Base-by-base conservation (phyloP, 2,888 invertebrate genomes). In the Miltochrista miniata region DNA sequence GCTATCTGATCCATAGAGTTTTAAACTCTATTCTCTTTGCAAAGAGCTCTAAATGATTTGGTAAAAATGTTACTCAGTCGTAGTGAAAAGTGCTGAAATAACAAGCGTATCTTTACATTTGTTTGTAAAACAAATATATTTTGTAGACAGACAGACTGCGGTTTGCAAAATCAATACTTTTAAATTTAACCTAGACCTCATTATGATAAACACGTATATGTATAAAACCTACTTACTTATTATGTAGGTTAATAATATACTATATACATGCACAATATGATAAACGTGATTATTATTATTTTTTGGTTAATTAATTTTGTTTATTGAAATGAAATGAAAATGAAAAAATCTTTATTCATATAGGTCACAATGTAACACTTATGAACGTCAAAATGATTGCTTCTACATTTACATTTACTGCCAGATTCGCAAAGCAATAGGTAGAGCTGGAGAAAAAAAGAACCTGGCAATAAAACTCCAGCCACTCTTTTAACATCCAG, bases 51-150 rank as follows among this genome's bases (percentile, higher is more conserved):
- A 29, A 36, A 15, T 41, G 13, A 35, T 9, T 33, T 40, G 12
- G n/a, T 14, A 2, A 12, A 5, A 7, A 1, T 4, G 2, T 24
- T 24, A 14, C 13, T 31, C 11, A 43, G 18, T 31, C 18, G 13
- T 18, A 7, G n/a, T 31, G 29, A 29, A 30, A 13, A 15, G 18
- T 35, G n/a, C 36, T 37, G 18, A 37, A 48, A 43, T 37, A 48
- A 48, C 13, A 43, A 37, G 7, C 41, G 12, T 33, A 7, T 30
- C 40, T 47, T 34, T 46, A 34, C 9, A 24, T 36, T 35, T 48
- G 33, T n/a, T n/a, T n/a, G n/a, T 31, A 11, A 42, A 12, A 11
- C 37, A 36, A 37, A 48, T 43, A n/a, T 37, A 48, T 43, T 48
- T 24, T 10, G 4, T 7, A 8, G 36, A 15, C 12, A n/a, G n/a